phyloP scores from a whole-genome alignment of 2,797 vertebrate species.

The Masticophis lateralis region DNA sequence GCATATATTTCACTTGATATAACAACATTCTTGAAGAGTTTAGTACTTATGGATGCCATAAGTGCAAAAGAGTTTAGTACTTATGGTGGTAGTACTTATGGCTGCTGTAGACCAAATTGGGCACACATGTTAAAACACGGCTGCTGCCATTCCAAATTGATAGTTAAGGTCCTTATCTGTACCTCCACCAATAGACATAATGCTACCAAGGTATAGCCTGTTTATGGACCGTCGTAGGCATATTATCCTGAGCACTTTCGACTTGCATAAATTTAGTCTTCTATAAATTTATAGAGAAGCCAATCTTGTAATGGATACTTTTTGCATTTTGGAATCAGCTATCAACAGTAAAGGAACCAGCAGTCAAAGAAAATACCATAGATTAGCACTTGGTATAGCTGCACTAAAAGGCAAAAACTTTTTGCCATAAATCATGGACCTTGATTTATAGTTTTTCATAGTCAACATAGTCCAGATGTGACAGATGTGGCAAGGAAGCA shows the following conservation, averaged over 20 bases:
- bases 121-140: not conserved
- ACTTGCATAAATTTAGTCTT: not conserved
- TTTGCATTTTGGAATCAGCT: not conserved
- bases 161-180: not conserved
- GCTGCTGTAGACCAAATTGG: not conserved
- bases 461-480: not conserved
- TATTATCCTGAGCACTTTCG: not conserved
- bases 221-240: not conserved
- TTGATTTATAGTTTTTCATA: not conserved
- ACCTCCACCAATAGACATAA: not conserved
- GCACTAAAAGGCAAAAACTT: not conserved
- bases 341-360: not conserved
- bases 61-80: not conserved
- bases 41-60: not conserved
- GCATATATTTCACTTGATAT: not conserved
- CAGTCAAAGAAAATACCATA: not conserved
- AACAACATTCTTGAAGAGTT: not conserved
- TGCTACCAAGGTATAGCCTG: not conserved
- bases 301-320: not conserved
- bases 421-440: not conserved
- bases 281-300: not conserved
- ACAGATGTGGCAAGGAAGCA: not conserved
- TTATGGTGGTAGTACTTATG: not conserved
- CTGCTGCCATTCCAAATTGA: not conserved
- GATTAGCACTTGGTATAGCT: not conserved